Evolutionary conservation across 2,888 invertebrate genomes (phyloP), one percentile per base, ranked within the genome.

Genomic region (Xylophagus ater): DNA sequence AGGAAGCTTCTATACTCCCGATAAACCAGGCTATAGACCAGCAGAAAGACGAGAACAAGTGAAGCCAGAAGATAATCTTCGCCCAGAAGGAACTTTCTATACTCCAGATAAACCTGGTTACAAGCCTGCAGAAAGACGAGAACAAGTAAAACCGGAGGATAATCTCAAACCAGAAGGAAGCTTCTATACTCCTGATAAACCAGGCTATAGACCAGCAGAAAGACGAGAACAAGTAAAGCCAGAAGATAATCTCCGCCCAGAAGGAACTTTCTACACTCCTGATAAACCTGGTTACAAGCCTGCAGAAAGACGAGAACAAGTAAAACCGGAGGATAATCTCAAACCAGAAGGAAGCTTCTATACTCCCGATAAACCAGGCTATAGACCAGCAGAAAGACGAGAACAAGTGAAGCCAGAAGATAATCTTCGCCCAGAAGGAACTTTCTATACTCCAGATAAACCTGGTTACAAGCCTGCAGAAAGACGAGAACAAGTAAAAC

Each of bases 161-260:
- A 74, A 73, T 53, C 58, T 74, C 3, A 57, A 60, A 41, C 68
- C 70, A 0, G 76, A 76, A 53, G 72, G 73, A n/a, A 66, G 69
- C 3, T 73, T 75, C 42, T 65, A 71, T 46, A 58, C 63, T 37
- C 66, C 66, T 4, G 56, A 59, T 23, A 59, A 63, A 42, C 49
- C 57, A 15, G 60, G 62, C 48, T 60, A 62, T 52, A 57, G 60
- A 13, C 68, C 69, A 30, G 69, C 66, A 17, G 69, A 71, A 45
- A 52, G 65, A 31, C 60, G 65, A 0, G 53, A 60, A 13, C 54
- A 57, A 12, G 62, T 54, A 1, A 65, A 55, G 40, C 67, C 64
- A 1, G 40, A 40, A 25, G 49, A 49, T 37, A 49, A 49, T 36
- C 58, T 76, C 1, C 58, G 55, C 43, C 68, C 69, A n/a, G 74